A percentile compares a stretch with the other conserved stretches of the same genome.
phyloP scores from a whole-genome alignment of 1,140 invertebrate genomes.

The Druon quercuslanigerum region DNA sequence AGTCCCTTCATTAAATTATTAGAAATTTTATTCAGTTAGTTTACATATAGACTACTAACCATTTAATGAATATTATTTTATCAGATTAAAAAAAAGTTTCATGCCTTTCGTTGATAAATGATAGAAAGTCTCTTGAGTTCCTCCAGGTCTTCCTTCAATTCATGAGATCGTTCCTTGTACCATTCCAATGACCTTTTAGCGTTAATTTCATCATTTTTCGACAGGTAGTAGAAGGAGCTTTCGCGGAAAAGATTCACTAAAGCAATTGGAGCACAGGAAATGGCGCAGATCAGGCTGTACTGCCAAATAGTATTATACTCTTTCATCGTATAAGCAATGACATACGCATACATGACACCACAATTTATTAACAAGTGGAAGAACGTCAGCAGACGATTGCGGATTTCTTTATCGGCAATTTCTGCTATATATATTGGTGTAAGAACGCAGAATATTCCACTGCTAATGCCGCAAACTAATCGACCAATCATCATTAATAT shows the following conservation, averaged over 20 bases:
- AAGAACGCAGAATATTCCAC: constrained; percentile 82
- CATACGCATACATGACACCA: constrained; percentile 82
- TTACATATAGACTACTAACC: constrained; percentile 32
- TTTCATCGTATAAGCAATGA: constrained; percentile 63
- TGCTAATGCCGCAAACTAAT: constrained; percentile 82
- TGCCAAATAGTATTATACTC: constrained; percentile 76
- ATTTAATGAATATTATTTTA: constrained; percentile 42
- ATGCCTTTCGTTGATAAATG: neutral
- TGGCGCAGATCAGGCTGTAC: constrained; percentile 77
- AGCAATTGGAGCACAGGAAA: constrained; percentile 71
- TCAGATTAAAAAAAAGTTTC: neutral
- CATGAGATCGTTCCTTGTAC: constrained; percentile 79
- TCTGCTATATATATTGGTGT: constrained; percentile 88
- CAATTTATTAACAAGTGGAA: constrained; percentile 85
- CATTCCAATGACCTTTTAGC: constrained; percentile 80
- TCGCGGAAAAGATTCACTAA: constrained; percentile 82
- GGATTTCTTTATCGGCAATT: constrained; percentile 84
- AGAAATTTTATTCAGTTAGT: too few species aligned
- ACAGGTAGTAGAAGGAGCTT: constrained; percentile 74
- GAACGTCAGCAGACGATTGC: constrained; percentile 84
- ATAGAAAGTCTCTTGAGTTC: constrained; percentile 64
- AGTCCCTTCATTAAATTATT: too few species aligned
- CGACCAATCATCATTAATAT: constrained; percentile 81
- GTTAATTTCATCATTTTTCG: constrained; percentile 49
- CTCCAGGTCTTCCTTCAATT: constrained; percentile 70